Evolutionary conservation across 2,797 vertebrate genomes (phyloP).

Genomic region (Scarus forsteni): DNA sequence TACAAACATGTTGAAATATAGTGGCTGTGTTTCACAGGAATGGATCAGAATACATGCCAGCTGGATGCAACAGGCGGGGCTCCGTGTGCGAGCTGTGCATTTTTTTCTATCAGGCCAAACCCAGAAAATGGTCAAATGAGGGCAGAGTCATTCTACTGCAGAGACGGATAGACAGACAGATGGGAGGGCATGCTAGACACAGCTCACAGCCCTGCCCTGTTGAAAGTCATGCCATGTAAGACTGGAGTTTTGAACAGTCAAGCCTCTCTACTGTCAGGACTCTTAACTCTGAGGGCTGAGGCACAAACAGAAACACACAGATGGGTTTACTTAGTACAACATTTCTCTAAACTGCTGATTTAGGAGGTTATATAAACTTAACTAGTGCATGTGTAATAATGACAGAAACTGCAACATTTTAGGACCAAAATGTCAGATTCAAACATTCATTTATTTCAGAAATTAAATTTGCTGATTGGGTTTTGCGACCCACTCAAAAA

Average conservation of each 20-base stretch:
- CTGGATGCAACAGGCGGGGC: slow-evolving; percentile 1
- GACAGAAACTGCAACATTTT: background rate
- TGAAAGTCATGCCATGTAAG: slow-evolving; percentile 41
- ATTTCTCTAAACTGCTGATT: slow-evolving; percentile 1
- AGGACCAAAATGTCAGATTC: no score
- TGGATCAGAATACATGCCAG: slow-evolving; percentile 4
- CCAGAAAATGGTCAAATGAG: slow-evolving; percentile 23
- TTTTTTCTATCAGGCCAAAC: slow-evolving; percentile 17
- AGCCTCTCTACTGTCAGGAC: slow-evolving; percentile 20
- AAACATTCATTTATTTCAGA: no score
- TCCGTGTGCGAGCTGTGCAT: slow-evolving; percentile 17
- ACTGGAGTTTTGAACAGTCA: slow-evolving; percentile 36
- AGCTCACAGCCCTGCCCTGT: slow-evolving; percentile 23
- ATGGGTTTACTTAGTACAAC: background rate
- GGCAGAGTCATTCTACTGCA: slow-evolving; percentile 23
- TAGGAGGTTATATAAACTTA: background rate
- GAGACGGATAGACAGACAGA: slow-evolving; percentile 50
- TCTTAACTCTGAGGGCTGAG: slow-evolving; percentile 16
- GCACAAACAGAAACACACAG: slow-evolving; percentile 20
- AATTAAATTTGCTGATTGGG: slow-evolving; percentile 2
- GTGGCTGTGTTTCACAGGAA: slow-evolving; percentile 15
- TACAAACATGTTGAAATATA: slow-evolving; percentile 37
- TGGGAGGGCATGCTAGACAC: slow-evolving; percentile 35
- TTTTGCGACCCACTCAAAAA: background rate
- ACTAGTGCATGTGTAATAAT: background rate